Evolutionary conservation across 2,888 invertebrate species (phyloP).

Genomic region (Erannis defoliaria): DNA sequence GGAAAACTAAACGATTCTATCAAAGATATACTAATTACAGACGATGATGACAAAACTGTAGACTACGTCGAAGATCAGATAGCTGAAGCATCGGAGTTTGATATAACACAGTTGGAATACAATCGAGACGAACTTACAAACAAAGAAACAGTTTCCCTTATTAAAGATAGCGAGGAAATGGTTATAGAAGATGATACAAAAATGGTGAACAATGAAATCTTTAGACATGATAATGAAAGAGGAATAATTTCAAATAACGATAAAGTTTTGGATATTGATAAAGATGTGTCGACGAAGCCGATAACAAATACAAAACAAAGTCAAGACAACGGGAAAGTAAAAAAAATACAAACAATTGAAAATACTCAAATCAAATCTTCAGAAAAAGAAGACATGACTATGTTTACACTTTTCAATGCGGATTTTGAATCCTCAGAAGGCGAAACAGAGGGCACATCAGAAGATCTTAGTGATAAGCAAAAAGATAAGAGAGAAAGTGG

Average conservation of each 20-base stretch:
- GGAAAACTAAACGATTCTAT: background rate
- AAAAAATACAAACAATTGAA: background rate
- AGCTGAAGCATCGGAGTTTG: conserved; percentile 36
- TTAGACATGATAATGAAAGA: background rate
- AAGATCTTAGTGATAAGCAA: background rate
- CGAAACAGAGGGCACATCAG: background rate
- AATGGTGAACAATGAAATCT: background rate
- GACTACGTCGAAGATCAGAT: conserved; percentile 36
- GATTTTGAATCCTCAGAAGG: conserved; percentile 4
- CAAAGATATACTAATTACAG: conserved; percentile 11
- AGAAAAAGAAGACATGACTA: background rate
- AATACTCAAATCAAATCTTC: background rate
- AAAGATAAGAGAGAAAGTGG: conserved; percentile 2
- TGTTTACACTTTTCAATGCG: conserved; percentile 10
- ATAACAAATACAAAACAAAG: background rate
- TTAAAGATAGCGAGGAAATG: conserved; percentile 8
- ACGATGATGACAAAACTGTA: conserved; percentile 1
- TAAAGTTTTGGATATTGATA: background rate
- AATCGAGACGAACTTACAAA: conserved; percentile 16
- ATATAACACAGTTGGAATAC: conserved; percentile 10
- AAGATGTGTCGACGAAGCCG: background rate
- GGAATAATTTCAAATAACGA: background rate
- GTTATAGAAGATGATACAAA: conserved; percentile 13
- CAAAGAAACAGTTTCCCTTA: conserved; percentile 22
- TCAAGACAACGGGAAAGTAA: background rate